A percentile compares a stretch with the other conserved stretches of the same genome.
phyloP scores from a whole-genome alignment of 2,113 vertebrate species.

The Falcunculus frontatus region DNA sequence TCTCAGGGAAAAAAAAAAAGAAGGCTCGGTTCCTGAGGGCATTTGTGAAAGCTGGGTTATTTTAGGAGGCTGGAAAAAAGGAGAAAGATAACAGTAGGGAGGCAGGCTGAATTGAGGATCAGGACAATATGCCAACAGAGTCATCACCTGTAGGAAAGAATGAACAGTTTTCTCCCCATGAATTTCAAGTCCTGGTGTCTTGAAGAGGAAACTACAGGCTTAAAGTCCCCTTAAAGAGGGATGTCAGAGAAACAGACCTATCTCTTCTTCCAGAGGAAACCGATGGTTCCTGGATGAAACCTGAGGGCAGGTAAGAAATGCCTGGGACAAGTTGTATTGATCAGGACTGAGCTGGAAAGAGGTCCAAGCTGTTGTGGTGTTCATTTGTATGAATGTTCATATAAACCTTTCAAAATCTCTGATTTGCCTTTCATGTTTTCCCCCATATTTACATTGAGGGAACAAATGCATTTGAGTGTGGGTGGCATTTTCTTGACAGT shows the following conservation, averaged over 20 bases:
- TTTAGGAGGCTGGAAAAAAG: neutral
- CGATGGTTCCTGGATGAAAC: neutral
- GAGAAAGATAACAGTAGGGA: neutral
- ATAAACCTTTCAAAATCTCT: neutral
- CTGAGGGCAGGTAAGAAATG: neutral
- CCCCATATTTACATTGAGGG: neutral
- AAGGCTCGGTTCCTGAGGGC: neutral
- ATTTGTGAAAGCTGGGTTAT: neutral
- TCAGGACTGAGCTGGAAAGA: neutral
- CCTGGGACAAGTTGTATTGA: neutral
- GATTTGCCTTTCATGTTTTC: neutral
- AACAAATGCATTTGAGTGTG: neutral
- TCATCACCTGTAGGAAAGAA: neutral
- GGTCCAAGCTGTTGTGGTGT: neutral
- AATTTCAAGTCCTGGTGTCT: neutral
- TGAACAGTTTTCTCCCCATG: neutral
- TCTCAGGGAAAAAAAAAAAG: neutral
- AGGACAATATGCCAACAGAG: neutral
- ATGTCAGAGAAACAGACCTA: neutral
- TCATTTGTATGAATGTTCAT: neutral
- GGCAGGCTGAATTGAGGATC: neutral
- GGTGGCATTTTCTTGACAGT: neutral
- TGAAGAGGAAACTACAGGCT: neutral
- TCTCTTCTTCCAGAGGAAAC: neutral
- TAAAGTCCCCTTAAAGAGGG: neutral